Evolutionary conservation across 92 coral and sea anemone genomes (phyloP).

Genomic region (Pocillopora meandrina): DNA sequence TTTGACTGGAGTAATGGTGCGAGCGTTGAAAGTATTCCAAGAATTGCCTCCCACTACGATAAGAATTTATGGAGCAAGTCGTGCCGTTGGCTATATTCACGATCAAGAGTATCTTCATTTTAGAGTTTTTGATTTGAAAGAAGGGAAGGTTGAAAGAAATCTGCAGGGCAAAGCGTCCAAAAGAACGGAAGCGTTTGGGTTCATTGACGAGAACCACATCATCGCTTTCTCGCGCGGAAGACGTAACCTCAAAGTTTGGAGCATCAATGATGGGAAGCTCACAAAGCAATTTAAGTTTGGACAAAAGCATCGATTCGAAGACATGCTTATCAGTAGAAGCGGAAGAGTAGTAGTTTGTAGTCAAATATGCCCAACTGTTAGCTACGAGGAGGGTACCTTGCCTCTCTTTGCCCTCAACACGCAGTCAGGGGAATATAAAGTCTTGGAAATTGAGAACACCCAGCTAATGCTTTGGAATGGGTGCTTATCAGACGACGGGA

Average conservation of each 20-base stretch:
- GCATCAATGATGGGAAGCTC: conserved; percentile 73
- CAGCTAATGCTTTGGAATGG: conserved; percentile 63
- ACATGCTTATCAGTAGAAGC: conserved; percentile 79
- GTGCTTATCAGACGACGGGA: conserved; percentile 70
- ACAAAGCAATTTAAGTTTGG: conserved; percentile 75
- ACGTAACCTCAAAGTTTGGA: conserved; percentile 93
- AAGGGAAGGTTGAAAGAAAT: conserved; percentile 72
- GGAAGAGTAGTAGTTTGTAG: conserved; percentile 71
- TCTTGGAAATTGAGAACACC: conserved; percentile 37
- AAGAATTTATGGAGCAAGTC: conserved; percentile 71
- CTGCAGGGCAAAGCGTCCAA: conserved; percentile 88
- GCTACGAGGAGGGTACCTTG: conserved; percentile 64
- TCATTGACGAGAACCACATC: conserved; percentile 62
- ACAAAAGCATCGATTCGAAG: conserved; percentile 85
- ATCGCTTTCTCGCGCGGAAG: conserved; percentile 84
- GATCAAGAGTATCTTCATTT: conserved; percentile 74
- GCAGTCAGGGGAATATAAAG: conserved; percentile 53
- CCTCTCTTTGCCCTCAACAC: conserved; percentile 65
- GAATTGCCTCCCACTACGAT: conserved; percentile 65
- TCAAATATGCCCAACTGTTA: conserved; percentile 55
- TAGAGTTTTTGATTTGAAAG: conserved; percentile 65
- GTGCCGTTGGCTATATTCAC: conserved; percentile 87
- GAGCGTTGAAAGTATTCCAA: conserved; percentile 50
- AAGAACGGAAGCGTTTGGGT: conserved; percentile 80
- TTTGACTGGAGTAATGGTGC: conserved; percentile 56